Evolutionary conservation across 2,888 invertebrate genomes (phyloP).

Genomic region (Lottia gigantea): DNA sequence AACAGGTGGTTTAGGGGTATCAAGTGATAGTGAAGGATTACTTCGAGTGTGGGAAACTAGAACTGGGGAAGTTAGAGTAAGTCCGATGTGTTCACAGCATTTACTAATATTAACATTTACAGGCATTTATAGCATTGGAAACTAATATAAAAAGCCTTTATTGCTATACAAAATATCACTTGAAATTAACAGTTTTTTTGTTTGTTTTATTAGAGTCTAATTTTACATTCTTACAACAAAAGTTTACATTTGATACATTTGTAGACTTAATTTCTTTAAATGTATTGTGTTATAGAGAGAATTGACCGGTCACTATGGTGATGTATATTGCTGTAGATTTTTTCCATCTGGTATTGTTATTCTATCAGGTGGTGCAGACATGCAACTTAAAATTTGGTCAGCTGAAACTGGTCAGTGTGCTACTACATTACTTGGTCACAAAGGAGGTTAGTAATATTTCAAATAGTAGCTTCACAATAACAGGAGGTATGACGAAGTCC

Average conservation of each 20-base stretch:
- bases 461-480: not conserved
- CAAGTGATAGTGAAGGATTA: slow-evolving; percentile 74
- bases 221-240: no score
- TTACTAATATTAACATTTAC: not conserved
- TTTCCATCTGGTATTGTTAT: slow-evolving; percentile 80
- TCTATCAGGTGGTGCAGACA: slow-evolving; percentile 78
- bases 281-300: slow-evolving; percentile 52
- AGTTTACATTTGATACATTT: no score
- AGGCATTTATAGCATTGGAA: not conserved
- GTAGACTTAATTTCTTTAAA: no score
- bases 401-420: slow-evolving; percentile 78
- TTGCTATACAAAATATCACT: not conserved
- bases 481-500: no score
- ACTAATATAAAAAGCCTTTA: no score
- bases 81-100: slow-evolving; percentile 22
- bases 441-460: slow-evolving; percentile 66
- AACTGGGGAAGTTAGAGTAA: slow-evolving; percentile 72
- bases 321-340: slow-evolving; percentile 77
- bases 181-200: no score
- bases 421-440: slow-evolving; percentile 77
- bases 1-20: slow-evolving; percentile 75
- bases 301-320: slow-evolving; percentile 77
- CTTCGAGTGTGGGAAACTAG: slow-evolving; percentile 76
- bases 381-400: slow-evolving; percentile 78
- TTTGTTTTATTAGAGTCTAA: no score